Evolutionary conservation across 2,888 invertebrate species (phyloP), one percentile per base, ranked within the genome.

Genomic region (Metallyticus violacea): DNA sequence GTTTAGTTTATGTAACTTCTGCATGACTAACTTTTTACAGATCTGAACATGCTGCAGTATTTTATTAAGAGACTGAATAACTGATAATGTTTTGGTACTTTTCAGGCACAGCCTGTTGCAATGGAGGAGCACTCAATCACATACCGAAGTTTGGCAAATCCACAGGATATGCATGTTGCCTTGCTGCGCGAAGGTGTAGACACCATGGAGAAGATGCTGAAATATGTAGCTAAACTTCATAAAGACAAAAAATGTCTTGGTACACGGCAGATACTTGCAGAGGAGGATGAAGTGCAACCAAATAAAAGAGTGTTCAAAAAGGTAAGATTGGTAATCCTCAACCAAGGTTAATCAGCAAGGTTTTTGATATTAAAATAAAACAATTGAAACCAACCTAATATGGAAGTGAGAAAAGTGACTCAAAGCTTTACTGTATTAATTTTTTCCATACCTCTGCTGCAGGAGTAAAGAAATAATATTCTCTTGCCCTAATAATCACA

Each of bases 241-340:
- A 93, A 94, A 7, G 93, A 94, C 81, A 96, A 95, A 89, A 94
- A 94, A 86, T 98, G 97, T 90, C 94, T 99, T 88, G 99, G 99
- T 82, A 98, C 98, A 0, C 94, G 99, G 86, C 95, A 98, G 90
- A 96, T 99, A 89, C 93, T 98, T 79, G 96, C 96, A 87, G 99
- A 99, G 91, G 97, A 98, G 91, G 98, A 99, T 91, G 99, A 99
- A 91, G 92, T 95, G 22, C 99, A 99, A 91, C 95, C 97, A 1
- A 98, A 98, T 91, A 99, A 99, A 82, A 94, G 98, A 89, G 94
- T 98, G 84, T 99, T 99, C 91, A 99, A 99, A 92, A 99, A 99
- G 95, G 86, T 97, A 89, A 89, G 88, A 81, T 40, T 80, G 9
- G 0, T 2, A 29, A 62, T 62, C 22, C 40, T 62, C 40, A 62